phyloP scores from a whole-genome alignment of 1,140 invertebrate species.

The Popillia japonica region DNA sequence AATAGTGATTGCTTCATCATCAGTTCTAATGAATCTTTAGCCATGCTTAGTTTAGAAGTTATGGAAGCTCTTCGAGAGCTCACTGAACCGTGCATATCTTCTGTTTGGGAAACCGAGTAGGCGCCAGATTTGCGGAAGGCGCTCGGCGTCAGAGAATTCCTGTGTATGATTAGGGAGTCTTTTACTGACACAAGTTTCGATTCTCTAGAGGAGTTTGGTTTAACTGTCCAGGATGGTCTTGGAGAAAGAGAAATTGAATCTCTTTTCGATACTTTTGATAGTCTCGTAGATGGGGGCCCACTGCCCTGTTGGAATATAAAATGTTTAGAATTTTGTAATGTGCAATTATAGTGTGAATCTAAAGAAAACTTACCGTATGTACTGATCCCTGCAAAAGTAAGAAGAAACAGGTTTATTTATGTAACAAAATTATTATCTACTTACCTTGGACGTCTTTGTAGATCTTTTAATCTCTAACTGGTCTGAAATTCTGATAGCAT shows the following conservation, averaged over 20 bases:
- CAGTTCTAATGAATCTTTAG: conserved; percentile 46
- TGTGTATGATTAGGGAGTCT: conserved; percentile 38
- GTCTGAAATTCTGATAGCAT: conserved; percentile 15
- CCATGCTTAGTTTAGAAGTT: conserved; percentile 42
- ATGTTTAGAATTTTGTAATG: background rate
- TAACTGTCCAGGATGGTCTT: background rate
- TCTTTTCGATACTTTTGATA: background rate
- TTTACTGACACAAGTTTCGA: background rate
- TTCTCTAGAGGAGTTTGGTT: background rate
- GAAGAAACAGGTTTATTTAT: background rate
- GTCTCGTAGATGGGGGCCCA: background rate
- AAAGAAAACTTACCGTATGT: background rate
- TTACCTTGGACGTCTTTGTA: background rate
- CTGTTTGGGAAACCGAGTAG: background rate
- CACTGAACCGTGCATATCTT: conserved; percentile 8
- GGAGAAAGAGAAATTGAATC: background rate
- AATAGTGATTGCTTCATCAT: conserved; percentile 41
- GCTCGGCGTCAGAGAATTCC: conserved; percentile 7
- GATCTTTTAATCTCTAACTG: background rate
- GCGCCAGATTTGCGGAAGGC: background rate
- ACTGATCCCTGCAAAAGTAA: background rate
- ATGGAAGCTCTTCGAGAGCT: conserved; percentile 35
- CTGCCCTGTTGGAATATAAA: background rate
- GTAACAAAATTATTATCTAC: background rate
- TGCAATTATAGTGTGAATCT: too few relatives aligned